Conservation (phyloP, 2,113 vertebrate genomes). For the Spermophilus dauricus region DNA sequence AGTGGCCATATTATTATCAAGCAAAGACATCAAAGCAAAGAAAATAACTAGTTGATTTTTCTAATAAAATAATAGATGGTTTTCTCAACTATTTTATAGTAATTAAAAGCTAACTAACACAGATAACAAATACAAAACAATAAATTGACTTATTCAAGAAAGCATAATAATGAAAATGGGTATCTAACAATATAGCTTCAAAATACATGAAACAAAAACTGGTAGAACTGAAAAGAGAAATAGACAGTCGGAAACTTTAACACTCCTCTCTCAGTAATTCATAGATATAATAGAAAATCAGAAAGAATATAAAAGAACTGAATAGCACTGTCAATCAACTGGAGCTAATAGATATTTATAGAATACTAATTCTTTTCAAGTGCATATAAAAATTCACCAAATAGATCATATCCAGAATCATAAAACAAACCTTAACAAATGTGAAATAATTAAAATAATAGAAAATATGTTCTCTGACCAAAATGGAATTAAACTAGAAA, state of each 20-base stretch:
- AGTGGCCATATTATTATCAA: not conserved
- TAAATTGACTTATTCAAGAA: not conserved
- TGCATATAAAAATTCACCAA: not conserved
- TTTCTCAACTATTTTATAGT: too few relatives aligned
- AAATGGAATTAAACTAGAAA: not conserved
- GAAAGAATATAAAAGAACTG: not conserved
- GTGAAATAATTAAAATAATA: slow-evolving; percentile 12
- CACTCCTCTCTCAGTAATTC: not conserved
- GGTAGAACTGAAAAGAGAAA: not conserved
- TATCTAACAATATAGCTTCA: not conserved
- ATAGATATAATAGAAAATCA: not conserved
- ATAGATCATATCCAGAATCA: not conserved
- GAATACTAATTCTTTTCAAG: not conserved
- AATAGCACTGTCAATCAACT: not conserved
- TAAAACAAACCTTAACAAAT: not conserved
- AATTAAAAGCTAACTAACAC: too few relatives aligned
- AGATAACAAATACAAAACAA: not conserved
- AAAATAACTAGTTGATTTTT: not conserved
- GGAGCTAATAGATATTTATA: not conserved
- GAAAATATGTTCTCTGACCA: not conserved
- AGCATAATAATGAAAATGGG: not conserved
- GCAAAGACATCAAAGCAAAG: not conserved
- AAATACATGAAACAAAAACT: not conserved
- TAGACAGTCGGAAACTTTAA: not conserved
- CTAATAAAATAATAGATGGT: too few relatives aligned